Evolutionary conservation across 2,797 vertebrate genomes (phyloP).

Genomic region (Esox lucius): DNA sequence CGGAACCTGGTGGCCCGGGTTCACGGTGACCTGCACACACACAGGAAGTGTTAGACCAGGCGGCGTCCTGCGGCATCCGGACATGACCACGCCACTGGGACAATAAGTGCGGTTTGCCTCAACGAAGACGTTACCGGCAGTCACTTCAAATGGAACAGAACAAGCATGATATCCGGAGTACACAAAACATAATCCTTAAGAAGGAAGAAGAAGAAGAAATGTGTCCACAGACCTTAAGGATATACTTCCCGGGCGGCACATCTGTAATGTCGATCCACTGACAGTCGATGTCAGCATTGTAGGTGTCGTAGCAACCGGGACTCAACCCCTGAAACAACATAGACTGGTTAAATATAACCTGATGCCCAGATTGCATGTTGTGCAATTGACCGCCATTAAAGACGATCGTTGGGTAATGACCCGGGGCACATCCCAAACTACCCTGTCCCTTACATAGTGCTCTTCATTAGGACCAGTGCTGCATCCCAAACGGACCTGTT

Average conservation of each 20-base stretch:
- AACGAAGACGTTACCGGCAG: no score
- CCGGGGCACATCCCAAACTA: not conserved
- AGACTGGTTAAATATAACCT: not conserved
- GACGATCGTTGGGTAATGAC: not conserved
- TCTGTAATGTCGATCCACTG: constrained; percentile 99
- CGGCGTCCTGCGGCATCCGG: not conserved
- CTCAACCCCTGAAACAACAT: constrained; percentile 83
- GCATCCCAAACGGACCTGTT: no score
- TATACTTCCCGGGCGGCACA: constrained; percentile 90
- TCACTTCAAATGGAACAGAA: no score
- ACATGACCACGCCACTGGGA: not conserved
- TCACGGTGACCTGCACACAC: constrained; percentile 76
- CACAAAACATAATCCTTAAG: no score
- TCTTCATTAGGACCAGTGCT: not conserved
- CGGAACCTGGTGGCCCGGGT: constrained; percentile 76
- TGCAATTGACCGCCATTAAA: not conserved
- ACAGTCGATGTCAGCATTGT: constrained; percentile 96
- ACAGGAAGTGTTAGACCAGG: not conserved
- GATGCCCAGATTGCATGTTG: not conserved
- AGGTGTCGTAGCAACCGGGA: constrained; percentile 96
- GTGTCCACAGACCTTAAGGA: constrained; percentile 87
- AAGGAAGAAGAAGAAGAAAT: no score
- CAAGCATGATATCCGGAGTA: not conserved
- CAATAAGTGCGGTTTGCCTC: no score
- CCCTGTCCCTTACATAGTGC: not conserved